These are phyloP conservation scores for Zaprionus nigranus DNA, from an alignment of 1,140 invertebrate genomes.

Conservation along the genomic window DNA sequence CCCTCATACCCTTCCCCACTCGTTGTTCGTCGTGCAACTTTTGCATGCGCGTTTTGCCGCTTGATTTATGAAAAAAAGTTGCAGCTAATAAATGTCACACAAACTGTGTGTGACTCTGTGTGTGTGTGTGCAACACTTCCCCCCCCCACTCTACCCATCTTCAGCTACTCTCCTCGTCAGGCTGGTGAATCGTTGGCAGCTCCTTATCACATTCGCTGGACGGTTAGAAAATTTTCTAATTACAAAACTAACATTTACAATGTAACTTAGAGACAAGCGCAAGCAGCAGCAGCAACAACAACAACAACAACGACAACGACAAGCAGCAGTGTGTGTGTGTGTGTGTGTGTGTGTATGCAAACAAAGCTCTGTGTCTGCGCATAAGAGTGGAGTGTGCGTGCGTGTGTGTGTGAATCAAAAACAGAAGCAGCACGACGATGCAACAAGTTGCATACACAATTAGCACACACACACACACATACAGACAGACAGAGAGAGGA, in stretches of 20 bases:
- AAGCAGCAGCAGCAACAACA: too few species aligned
- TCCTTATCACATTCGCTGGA: constrained; percentile 46
- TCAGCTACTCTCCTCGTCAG: background rate
- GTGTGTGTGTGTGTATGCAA: constrained; percentile 35
- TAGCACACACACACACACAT: constrained; percentile 59
- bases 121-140: background rate
- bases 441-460: constrained; percentile 82
- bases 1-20: background rate
- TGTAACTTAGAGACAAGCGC: constrained; percentile 67
- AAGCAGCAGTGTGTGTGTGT: constrained; percentile 10
- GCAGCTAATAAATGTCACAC: constrained; percentile 78
- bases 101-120: constrained; percentile 31
- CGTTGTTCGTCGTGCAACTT: constrained; percentile 15
- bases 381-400: constrained; percentile 13
- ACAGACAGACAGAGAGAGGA: too few species aligned
- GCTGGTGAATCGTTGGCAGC: constrained; percentile 20
- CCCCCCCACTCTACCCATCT: background rate
- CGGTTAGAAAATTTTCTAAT: constrained; percentile 79
- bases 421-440: constrained; percentile 55
- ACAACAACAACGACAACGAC: too few species aligned
- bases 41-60: constrained; percentile 21
- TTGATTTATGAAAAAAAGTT: constrained; percentile 78
- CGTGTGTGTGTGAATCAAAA: constrained; percentile 13
- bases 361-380: constrained; percentile 35
- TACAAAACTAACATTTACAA: constrained; percentile 83